Base-by-base conservation (phyloP, 2,113 vertebrate species). In the Tympanuchus pallidicinctus region DNA sequence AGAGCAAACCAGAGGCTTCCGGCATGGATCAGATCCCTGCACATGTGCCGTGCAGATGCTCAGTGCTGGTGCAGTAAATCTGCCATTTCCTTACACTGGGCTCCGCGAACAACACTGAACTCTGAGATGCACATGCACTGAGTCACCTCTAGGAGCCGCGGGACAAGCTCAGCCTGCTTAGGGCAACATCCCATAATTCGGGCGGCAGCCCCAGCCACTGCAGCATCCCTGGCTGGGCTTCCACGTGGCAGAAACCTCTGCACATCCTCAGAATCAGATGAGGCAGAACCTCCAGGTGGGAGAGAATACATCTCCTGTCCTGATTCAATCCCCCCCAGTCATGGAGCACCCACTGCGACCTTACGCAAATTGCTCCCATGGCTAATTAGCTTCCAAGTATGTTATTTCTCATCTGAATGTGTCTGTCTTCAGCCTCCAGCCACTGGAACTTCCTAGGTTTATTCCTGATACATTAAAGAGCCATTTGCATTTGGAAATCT, bases 1-100 rank as follows among this genome's bases (percentile, higher is more conserved):
- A 74, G 76, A 16, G 69, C 0, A 27, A 78, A n/a, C 65, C 95
- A 86, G 92, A 81, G 8, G 0, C 76, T 95, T 90, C 88, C 8
- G 42, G 60, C 73, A 74, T 66, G 79, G 69, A 90, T 95, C 65
- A 34, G 76, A 63, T 59, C 86, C 76, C 80, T n/a, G 38, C 72
- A 93, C 96, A 95, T 91, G 96, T 96, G 96, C 82, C 74, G 76
- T 90, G 71, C 95, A 95, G 72, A 90, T 93, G 92, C 82, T 72
- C 77, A 56, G 70, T 63, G 74, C 94, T 65, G 64, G 83, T 25
- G 57, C 73, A 52, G 85, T 83, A 94, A 93, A 95, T 94, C 79
- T 96, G 88, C 92, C 88, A 74, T 81, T 94, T 22, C 60, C 86
- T 93, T 52, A 71, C 56, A 13, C 22, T 4, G 3, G 56, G 40